Conservation (phyloP, 1,140 invertebrate species). For the Eriosoma lanigerum region DNA sequence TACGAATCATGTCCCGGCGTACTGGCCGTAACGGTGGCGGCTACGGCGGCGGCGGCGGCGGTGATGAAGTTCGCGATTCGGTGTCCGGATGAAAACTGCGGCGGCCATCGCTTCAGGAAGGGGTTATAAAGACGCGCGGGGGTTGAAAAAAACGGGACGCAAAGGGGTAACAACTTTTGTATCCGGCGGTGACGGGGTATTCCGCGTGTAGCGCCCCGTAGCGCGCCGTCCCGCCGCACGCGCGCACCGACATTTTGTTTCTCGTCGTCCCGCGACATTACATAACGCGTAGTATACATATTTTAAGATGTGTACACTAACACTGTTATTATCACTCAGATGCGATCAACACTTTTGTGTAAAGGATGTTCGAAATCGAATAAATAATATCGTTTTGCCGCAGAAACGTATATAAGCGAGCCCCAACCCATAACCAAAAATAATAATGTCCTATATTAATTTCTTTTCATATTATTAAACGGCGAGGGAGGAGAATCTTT, state of each 20-base stretch:
- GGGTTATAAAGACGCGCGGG: not conserved
- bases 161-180: slow-evolving; percentile 41
- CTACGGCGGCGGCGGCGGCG: not conserved
- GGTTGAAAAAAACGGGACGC: slow-evolving; percentile 16
- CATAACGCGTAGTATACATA: too few relatives aligned
- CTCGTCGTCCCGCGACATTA: not conserved
- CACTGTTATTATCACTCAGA: too few relatives aligned
- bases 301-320: too few relatives aligned
- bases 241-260: slow-evolving; percentile 21
- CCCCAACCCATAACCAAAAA: too few relatives aligned
- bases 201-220: slow-evolving; percentile 31
- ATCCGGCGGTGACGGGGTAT: slow-evolving; percentile 37
- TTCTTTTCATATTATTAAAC: too few relatives aligned
- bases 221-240: not conserved
- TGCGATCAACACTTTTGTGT: too few relatives aligned
- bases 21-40: not conserved
- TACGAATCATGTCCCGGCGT: slow-evolving; percentile 29
- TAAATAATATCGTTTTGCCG: too few relatives aligned
- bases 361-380: too few relatives aligned
- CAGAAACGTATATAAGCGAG: too few relatives aligned
- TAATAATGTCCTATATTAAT: too few relatives aligned
- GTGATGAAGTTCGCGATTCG: not conserved
- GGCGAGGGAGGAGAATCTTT: too few relatives aligned
- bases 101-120: not conserved
- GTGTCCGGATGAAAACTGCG: slow-evolving; percentile 10